These are phyloP conservation scores for Stegostoma tigrinum DNA, from an alignment of 2,113 vertebrate genomes.

Conservation along the genomic window DNA sequence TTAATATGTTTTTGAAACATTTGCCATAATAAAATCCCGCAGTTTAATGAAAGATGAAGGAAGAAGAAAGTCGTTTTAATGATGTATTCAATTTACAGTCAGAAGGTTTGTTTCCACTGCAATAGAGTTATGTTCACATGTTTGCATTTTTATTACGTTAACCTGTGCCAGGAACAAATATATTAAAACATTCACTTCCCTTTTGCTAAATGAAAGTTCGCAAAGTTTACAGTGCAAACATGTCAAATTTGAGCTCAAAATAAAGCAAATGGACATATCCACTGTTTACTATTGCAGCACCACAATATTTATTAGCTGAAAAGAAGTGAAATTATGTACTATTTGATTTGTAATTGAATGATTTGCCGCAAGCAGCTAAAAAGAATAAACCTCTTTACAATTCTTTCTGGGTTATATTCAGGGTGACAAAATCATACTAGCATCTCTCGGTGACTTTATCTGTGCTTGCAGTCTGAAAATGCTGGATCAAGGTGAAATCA, in stretches of 20 bases:
- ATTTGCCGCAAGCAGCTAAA: background rate
- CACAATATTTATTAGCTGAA: background rate
- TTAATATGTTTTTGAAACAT: background rate
- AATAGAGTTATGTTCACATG: background rate
- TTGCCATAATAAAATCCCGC: background rate
- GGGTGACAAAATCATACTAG: background rate
- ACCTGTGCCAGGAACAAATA: conserved; percentile 20
- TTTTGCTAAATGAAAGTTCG: conserved; percentile 14
- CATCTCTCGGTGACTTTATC: background rate
- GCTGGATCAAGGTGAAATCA: background rate
- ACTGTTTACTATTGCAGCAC: background rate
- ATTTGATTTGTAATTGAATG: background rate
- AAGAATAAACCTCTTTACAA: background rate
- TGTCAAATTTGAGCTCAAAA: conserved; percentile 8
- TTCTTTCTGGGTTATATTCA: background rate
- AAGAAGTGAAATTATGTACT: background rate
- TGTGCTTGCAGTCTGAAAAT: background rate
- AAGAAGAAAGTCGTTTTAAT: background rate
- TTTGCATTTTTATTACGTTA: background rate
- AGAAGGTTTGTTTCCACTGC: background rate
- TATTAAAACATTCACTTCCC: conserved; percentile 12
- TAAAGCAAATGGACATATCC: conserved; percentile 2
- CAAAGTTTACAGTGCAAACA: background rate
- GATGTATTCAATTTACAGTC: background rate
- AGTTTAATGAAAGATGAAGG: background rate